A percentile compares a stretch with the other conserved stretches of the same genome.
These are phyloP conservation scores for Macroramphosus scolopax DNA, from an alignment of 2,797 vertebrate genomes.

Conservation along the genomic window DNA sequence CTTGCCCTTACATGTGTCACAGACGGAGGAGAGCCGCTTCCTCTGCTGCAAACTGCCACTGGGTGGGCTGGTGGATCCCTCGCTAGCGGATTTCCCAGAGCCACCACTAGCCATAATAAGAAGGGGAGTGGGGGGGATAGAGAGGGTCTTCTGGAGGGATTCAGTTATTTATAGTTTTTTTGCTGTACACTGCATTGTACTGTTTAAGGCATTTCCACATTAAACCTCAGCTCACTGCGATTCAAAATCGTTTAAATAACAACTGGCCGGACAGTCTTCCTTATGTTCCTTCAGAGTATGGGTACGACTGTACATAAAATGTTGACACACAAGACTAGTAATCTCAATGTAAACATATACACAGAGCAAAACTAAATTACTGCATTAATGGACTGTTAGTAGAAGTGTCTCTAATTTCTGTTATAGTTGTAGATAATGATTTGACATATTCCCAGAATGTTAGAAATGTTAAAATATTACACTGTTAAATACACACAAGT, in stretches of 20 bases:
- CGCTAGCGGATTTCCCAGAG: constrained; percentile 88
- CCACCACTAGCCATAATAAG: constrained; percentile 93
- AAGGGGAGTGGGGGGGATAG: constrained; percentile 21
- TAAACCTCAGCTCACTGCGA: constrained; percentile 32
- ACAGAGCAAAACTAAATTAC: constrained; percentile 36
- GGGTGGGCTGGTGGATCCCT: constrained; percentile 80
- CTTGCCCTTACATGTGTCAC: constrained; percentile 93
- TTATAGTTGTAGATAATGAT: constrained; percentile 13
- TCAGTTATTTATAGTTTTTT: constrained; percentile 49
- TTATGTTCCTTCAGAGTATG: constrained; percentile 72
- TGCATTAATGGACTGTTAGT: constrained; percentile 30
- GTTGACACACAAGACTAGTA: constrained; percentile 45
- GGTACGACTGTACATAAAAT: constrained; percentile 32
- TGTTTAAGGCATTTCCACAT: constrained; percentile 66
- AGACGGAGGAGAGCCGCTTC: constrained; percentile 88
- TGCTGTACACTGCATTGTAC: constrained; percentile 54
- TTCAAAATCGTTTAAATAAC: constrained; percentile 41
- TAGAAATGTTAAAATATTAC: constrained; percentile 24
- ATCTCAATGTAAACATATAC: constrained; percentile 63
- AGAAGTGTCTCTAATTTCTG: background rate
- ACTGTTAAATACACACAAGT: no score
- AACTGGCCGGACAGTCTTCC: constrained; percentile 76
- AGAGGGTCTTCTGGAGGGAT: constrained; percentile 44
- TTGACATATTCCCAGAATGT: constrained; percentile 22
- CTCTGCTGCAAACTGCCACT: constrained; percentile 84